Conservation (phyloP, 1,140 invertebrate genomes). For the Ladona fulva region DNA sequence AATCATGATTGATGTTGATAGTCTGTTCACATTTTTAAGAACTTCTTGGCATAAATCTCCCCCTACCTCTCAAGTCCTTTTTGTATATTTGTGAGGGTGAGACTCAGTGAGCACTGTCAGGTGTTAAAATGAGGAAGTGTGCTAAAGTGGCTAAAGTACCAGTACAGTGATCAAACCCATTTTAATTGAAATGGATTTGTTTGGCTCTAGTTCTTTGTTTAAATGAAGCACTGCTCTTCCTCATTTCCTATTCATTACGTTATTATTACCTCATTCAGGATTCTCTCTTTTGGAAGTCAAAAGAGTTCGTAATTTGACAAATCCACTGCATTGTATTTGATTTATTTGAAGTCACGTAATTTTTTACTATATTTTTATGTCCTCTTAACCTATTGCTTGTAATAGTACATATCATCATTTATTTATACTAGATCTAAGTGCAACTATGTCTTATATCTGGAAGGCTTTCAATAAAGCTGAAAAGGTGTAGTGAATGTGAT, state of each 20-base stretch:
- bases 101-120: neutral
- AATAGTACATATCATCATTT: conserved; percentile 8
- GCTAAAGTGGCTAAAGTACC: neutral
- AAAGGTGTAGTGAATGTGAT: neutral
- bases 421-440: conserved; percentile 8
- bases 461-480: neutral
- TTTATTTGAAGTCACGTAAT: neutral
- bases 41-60: neutral
- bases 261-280: neutral
- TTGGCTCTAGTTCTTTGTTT: neutral
- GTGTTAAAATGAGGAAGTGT: neutral
- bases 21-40: neutral
- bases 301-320: neutral
- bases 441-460: neutral
- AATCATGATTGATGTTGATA: neutral
- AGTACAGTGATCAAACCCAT: neutral
- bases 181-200: neutral
- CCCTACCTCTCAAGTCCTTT: neutral
- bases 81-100: neutral
- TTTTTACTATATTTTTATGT: neutral
- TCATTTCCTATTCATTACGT: neutral
- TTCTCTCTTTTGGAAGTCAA: neutral
- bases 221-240: neutral
- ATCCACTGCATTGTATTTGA: neutral
- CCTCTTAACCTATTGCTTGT: neutral